Conservation (phyloP, 2,113 vertebrate species). For the Eulemur rufifrons region DNA sequence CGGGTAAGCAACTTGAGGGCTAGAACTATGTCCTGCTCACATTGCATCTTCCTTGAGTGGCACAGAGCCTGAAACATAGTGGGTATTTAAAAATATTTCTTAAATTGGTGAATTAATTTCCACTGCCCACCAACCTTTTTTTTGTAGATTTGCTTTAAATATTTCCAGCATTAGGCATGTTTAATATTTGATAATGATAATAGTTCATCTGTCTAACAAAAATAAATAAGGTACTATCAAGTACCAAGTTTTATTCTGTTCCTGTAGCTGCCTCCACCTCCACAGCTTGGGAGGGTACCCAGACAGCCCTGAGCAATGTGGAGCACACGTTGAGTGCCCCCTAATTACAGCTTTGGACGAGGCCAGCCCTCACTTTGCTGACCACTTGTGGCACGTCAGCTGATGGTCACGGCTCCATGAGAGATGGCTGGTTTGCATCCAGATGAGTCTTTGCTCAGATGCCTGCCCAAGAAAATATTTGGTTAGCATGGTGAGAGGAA, state of each 20-base stretch:
- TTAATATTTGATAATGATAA: conserved; percentile 18
- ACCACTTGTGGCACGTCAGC: background rate
- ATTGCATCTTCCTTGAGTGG: background rate
- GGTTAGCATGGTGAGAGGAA: background rate
- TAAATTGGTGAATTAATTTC: conserved; percentile 31
- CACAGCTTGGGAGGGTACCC: background rate
- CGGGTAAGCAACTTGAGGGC: background rate
- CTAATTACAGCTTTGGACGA: background rate
- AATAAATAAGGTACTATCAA: background rate
- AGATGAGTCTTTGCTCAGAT: background rate
- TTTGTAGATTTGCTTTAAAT: conserved; percentile 18
- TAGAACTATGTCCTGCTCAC: background rate
- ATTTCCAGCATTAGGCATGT: background rate
- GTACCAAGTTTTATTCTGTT: background rate
- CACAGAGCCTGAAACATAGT: background rate
- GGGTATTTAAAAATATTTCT: conserved; percentile 17
- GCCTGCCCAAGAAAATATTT: background rate
- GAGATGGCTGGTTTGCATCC: background rate
- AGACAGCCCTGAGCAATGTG: background rate
- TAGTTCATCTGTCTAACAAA: background rate
- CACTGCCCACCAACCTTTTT: background rate
- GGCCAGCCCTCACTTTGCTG: background rate
- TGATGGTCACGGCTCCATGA: background rate
- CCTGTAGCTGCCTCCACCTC: background rate
- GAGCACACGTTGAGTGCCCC: background rate